These are phyloP conservation scores for Euglossa dilemma DNA, from an alignment of 1,140 invertebrate genomes.

Conservation along the genomic window DNA sequence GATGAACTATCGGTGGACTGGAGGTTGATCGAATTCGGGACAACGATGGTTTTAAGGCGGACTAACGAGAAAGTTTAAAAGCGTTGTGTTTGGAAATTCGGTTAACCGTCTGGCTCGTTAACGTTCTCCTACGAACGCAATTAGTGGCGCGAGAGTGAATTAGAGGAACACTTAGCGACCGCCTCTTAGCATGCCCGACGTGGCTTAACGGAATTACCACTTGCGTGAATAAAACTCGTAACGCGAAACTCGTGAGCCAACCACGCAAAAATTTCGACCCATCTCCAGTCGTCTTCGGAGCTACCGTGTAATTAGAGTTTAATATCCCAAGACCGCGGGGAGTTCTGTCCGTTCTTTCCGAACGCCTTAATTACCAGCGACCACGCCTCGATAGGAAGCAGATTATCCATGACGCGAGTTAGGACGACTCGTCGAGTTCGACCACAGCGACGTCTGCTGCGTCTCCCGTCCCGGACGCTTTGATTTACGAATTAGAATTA, in stretches of 20 bases:
- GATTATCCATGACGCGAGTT: background rate
- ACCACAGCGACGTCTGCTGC: background rate
- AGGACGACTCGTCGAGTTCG: background rate
- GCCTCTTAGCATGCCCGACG: background rate
- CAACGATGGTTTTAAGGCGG: background rate
- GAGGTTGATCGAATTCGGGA: background rate
- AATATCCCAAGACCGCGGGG: background rate
- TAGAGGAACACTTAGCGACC: slow-evolving; percentile 28
- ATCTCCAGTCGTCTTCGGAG: background rate
- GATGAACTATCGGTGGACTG: background rate
- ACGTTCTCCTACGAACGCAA: background rate
- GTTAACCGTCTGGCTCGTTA: slow-evolving; percentile 25
- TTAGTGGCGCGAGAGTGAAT: slow-evolving; percentile 13
- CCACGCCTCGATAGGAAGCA: background rate
- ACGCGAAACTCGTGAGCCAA: background rate
- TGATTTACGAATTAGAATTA: slow-evolving; percentile 33
- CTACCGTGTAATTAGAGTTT: background rate
- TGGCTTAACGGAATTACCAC: background rate
- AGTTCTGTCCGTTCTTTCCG: background rate
- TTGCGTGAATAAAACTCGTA: background rate
- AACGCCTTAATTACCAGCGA: background rate
- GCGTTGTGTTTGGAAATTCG: background rate
- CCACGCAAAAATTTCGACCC: background rate
- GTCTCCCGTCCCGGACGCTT: background rate
- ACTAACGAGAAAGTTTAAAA: background rate